These are phyloP conservation scores for Agelastica alni DNA, from an alignment of 2,888 invertebrate species.

Conservation along the genomic window DNA sequence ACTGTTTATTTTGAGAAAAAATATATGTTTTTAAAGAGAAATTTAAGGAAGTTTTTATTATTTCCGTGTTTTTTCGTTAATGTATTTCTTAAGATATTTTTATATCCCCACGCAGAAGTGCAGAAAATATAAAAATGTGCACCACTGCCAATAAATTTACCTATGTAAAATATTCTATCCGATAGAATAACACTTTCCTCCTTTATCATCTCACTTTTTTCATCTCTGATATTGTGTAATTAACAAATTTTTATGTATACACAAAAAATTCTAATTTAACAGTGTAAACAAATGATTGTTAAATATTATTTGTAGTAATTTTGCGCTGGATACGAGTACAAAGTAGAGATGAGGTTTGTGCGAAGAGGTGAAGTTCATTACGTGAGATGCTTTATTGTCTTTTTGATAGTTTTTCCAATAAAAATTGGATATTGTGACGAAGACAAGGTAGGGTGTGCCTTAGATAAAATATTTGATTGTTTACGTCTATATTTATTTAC, in stretches of 20 bases:
- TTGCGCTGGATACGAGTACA: conserved; percentile 4
- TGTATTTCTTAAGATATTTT: too few relatives aligned
- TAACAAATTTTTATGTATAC: conserved; percentile 26
- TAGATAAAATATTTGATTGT: too few relatives aligned
- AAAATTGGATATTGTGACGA: neutral
- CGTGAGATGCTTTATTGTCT: too few relatives aligned
- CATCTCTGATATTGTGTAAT: conserved; percentile 19
- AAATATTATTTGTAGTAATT: conserved; percentile 21
- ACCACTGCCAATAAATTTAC: neutral
- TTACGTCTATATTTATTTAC: too few relatives aligned
- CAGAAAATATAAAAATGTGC: too few relatives aligned
- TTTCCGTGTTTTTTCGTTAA: too few relatives aligned
- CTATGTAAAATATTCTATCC: conserved; percentile 1
- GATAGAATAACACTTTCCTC: conserved; percentile 7
- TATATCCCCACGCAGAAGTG: too few relatives aligned
- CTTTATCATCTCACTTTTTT: conserved; percentile 6
- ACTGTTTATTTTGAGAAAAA: too few relatives aligned
- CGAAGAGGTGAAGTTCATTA: neutral
- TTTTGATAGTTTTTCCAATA: neutral
- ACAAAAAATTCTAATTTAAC: conserved; percentile 30
- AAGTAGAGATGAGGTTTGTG: conserved; percentile 3
- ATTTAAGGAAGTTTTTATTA: too few relatives aligned
- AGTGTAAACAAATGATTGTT: conserved; percentile 31
- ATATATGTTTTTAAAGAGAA: too few relatives aligned
- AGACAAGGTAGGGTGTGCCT: neutral